phyloP scores from a whole-genome alignment of 1,140 invertebrate genomes.

The Eubasilissa regina region DNA sequence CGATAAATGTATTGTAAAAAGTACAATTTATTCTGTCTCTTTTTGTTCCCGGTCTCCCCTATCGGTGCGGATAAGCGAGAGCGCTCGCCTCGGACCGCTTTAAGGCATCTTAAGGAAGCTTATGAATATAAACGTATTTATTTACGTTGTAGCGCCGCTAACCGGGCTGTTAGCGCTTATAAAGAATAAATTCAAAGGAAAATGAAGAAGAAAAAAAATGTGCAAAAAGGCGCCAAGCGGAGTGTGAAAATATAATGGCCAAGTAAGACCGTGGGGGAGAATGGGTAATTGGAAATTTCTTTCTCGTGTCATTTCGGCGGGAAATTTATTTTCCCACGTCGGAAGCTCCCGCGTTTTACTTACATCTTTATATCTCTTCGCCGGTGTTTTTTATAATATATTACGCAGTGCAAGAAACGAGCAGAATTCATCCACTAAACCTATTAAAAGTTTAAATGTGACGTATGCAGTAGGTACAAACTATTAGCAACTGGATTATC shows the following conservation, averaged over 20 bases:
- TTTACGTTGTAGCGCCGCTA: conserved; percentile 53
- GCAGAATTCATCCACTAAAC: no score
- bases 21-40: no score
- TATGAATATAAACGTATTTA: conserved; percentile 55
- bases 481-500: no score
- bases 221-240: conserved; percentile 53
- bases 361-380: conserved; percentile 4
- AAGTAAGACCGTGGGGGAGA: conserved; percentile 56
- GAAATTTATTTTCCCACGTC: conserved; percentile 32
- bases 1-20: no score
- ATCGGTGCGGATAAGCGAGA: not conserved
- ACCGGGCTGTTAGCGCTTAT: conserved; percentile 55
- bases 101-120: conserved; percentile 47
- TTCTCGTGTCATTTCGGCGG: conserved; percentile 53
- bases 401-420: no score
- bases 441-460: no score
- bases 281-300: conserved; percentile 61
- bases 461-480: no score
- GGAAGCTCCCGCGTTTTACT: conserved; percentile 22
- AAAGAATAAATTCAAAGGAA: conserved; percentile 52
- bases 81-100: conserved; percentile 32
- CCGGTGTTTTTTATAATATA: not conserved
- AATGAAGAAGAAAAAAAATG: conserved; percentile 46
- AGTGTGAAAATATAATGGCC: conserved; percentile 60
- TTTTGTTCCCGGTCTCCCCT: not conserved